These are phyloP conservation scores for Brachionus calyciflorus DNA, from an alignment of 1,140 invertebrate species.

Conservation along the genomic window DNA sequence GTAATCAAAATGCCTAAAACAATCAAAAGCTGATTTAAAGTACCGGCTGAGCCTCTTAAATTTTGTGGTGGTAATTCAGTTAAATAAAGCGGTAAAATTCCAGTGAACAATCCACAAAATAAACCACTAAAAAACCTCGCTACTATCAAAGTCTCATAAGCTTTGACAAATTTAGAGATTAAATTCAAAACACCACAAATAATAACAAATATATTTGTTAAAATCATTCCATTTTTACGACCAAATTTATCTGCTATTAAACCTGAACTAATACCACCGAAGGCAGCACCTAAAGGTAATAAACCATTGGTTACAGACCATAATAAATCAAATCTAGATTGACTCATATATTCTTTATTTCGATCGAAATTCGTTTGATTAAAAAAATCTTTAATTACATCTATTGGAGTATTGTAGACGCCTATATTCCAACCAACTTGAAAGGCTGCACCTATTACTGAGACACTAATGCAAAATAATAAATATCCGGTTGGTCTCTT, in stretches of 20 bases:
- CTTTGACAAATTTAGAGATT: background rate
- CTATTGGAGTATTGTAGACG: slow-evolving; percentile 84
- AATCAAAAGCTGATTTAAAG: slow-evolving; percentile 80
- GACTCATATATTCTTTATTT: background rate
- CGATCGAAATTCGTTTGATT: background rate
- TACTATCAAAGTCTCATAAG: slow-evolving; percentile 74
- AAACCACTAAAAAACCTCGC: slow-evolving; percentile 64
- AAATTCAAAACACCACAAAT: slow-evolving; percentile 12
- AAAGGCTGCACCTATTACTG: slow-evolving; percentile 84
- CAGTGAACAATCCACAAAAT: slow-evolving; percentile 59
- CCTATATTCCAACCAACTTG: slow-evolving; percentile 92
- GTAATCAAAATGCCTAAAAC: slow-evolving; percentile 76
- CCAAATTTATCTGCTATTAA: slow-evolving; percentile 73
- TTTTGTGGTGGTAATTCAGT: slow-evolving; percentile 79
- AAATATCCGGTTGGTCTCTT: slow-evolving; percentile 18
- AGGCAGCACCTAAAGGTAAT: slow-evolving; percentile 84
- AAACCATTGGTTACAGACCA: slow-evolving; percentile 73
- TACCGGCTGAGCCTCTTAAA: slow-evolving; percentile 75
- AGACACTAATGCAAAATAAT: slow-evolving; percentile 67
- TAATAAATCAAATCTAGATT: slow-evolving; percentile 20
- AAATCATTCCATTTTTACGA: background rate
- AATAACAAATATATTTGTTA: slow-evolving; percentile 26
- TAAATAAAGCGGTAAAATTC: slow-evolving; percentile 79
- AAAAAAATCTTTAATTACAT: slow-evolving; percentile 61
- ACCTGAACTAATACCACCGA: slow-evolving; percentile 77